phyloP scores from a whole-genome alignment of 2,113 vertebrate genomes.

The Narcine bancroftii region DNA sequence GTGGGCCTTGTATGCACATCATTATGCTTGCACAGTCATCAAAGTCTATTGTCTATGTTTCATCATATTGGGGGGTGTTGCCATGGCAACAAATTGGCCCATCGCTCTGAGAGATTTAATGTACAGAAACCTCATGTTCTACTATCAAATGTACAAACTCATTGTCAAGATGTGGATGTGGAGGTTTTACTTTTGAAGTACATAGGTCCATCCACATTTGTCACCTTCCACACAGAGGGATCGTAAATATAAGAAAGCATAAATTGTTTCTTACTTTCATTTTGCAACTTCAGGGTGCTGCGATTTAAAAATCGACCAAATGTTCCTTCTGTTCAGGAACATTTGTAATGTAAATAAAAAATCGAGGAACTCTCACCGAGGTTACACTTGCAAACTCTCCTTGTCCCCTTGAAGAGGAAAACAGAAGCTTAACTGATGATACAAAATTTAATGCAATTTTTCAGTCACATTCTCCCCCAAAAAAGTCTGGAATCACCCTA shows the following conservation, averaged over 20 bases:
- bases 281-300: constrained; percentile 20
- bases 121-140: constrained; percentile 22
- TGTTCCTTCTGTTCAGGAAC: not conserved
- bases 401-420: not conserved
- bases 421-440: not conserved
- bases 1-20: constrained; percentile 29
- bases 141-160: constrained; percentile 8
- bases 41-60: constrained; percentile 18
- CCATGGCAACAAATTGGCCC: not conserved
- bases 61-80: not conserved
- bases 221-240: not conserved
- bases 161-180: not conserved
- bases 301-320: constrained; percentile 12
- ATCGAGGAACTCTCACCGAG: not conserved
- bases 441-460: not conserved
- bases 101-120: constrained; percentile 11
- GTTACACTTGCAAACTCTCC: not conserved
- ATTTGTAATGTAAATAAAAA: constrained; percentile 9
- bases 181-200: not conserved
- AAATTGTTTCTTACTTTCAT: not conserved
- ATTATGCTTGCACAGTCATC: constrained; percentile 25
- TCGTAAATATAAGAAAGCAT: constrained; percentile 4
- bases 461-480: not conserved
- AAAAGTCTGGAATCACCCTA: not conserved
- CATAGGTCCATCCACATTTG: not conserved